phyloP scores from a whole-genome alignment of 1,140 invertebrate genomes.

The Aleiodes sp. region DNA sequence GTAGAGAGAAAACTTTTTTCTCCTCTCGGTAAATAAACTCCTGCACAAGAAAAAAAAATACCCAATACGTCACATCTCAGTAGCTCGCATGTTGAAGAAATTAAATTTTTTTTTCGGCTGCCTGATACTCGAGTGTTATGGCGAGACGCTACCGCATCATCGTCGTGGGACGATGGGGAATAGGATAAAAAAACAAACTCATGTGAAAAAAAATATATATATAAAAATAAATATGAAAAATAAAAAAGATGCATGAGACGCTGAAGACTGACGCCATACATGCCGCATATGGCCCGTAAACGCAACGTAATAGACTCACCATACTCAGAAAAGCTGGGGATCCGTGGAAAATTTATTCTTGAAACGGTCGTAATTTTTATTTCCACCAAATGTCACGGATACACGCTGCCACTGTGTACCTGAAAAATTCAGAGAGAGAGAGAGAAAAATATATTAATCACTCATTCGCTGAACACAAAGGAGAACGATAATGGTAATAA shows the following conservation, averaged over 20 bases:
- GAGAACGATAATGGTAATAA: too few species aligned
- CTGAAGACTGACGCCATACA: slow-evolving; percentile 27
- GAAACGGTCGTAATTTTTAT: not conserved
- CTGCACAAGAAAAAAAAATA: slow-evolving; percentile 24
- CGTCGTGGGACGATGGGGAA: slow-evolving; percentile 27
- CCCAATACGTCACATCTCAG: slow-evolving; percentile 22
- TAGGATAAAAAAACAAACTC: slow-evolving; percentile 27
- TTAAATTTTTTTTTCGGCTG: slow-evolving; percentile 46
- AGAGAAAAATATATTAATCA: too few species aligned
- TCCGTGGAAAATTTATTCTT: slow-evolving; percentile 8
- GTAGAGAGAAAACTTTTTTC: not conserved
- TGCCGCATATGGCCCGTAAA: slow-evolving; percentile 30
- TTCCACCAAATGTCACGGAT: too few species aligned
- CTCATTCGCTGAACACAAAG: too few species aligned
- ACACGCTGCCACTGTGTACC: too few species aligned
- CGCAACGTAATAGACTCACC: slow-evolving; percentile 14
- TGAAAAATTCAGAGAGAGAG: too few species aligned
- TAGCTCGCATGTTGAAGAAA: slow-evolving; percentile 51
- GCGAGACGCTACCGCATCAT: slow-evolving; percentile 29
- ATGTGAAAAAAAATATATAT: not conserved
- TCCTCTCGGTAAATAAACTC: not conserved
- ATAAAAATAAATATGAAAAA: slow-evolving; percentile 6
- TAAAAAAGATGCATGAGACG: not conserved
- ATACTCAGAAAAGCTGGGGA: not conserved
- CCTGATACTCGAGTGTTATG: slow-evolving; percentile 30